Percentiles rank a stretch among this genome's conserved stretches.
phyloP scores from a whole-genome alignment of 2,888 invertebrate genomes.

The Plebejus argus region DNA sequence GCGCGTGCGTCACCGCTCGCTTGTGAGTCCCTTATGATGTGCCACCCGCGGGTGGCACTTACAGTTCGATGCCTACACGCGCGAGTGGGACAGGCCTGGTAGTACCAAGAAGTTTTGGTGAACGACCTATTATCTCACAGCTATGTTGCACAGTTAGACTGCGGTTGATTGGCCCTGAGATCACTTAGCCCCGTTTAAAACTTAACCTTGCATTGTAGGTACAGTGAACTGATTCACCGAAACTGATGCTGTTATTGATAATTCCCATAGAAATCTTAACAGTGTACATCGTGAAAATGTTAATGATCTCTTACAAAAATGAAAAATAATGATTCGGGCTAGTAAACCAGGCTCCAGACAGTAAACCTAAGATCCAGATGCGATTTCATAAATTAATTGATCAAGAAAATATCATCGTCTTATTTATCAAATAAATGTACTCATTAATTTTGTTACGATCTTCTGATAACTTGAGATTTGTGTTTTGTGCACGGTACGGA shows the following conservation, averaged over 20 bases:
- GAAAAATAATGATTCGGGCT: no score
- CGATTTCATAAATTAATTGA: no score
- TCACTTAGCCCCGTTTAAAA: conserved; percentile 47
- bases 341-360: no score
- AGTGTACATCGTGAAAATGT: background rate
- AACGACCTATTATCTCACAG: conserved; percentile 53
- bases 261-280: background rate
- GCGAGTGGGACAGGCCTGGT: no score
- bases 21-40: no score
- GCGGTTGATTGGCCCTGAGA: conserved; percentile 50
- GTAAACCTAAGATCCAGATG: no score
- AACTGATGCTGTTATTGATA: conserved; percentile 15
- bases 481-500: background rate
- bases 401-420: no score
- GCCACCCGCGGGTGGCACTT: no score
- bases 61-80: no score
- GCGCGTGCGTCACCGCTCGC: no score
- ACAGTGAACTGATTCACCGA: conserved; percentile 42
- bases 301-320: background rate
- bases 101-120: conserved; percentile 37
- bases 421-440: no score
- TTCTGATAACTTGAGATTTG: background rate
- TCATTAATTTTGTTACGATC: no score
- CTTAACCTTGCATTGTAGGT: conserved; percentile 43
- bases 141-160: conserved; percentile 48